These are phyloP conservation scores for Cygnus atratus DNA, from an alignment of 2,113 vertebrate species.

Conservation along the genomic window DNA sequence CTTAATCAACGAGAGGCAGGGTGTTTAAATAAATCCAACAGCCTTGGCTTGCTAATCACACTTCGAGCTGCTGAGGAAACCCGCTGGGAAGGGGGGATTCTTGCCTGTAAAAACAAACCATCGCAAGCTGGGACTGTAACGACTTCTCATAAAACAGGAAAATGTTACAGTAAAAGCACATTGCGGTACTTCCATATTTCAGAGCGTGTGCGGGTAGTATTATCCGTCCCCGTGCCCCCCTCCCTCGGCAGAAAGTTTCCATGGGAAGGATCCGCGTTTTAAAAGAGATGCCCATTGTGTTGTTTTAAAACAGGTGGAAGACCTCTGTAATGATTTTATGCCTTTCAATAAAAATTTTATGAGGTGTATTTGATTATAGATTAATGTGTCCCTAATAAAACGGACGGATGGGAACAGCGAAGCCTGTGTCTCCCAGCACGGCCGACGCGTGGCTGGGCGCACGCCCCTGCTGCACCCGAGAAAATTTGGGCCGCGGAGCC, in stretches of 20 bases:
- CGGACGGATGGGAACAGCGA: slow-evolving; percentile 80
- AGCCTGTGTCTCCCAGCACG: slow-evolving; percentile 56
- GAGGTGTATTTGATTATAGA: slow-evolving; percentile 98
- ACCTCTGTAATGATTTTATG: slow-evolving; percentile 94
- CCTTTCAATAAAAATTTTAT: slow-evolving; percentile 99
- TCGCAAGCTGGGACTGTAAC: slow-evolving; percentile 60
- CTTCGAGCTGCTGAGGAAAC: slow-evolving; percentile 58
- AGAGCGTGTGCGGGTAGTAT: slow-evolving; percentile 46
- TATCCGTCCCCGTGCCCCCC: not conserved
- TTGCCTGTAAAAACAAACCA: slow-evolving; percentile 67
- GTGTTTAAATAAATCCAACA: slow-evolving; percentile 68
- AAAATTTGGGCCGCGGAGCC: not conserved
- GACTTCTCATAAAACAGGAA: slow-evolving; percentile 68
- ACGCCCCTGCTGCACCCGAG: not conserved
- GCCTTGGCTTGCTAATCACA: slow-evolving; percentile 54
- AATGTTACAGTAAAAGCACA: slow-evolving; percentile 70
- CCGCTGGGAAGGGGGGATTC: slow-evolving; percentile 61
- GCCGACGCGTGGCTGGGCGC: slow-evolving; percentile 41
- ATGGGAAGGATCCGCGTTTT: not conserved
- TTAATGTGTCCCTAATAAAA: slow-evolving; percentile 96
- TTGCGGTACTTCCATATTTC: slow-evolving; percentile 64
- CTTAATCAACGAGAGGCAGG: slow-evolving; percentile 62
- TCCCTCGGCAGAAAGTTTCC: slow-evolving; percentile 39
- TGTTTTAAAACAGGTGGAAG: slow-evolving; percentile 88
- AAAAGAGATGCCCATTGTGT: slow-evolving; percentile 68